phyloP scores from a whole-genome alignment of 2,113 vertebrate genomes.

The Sphaerodactylus townsendi region DNA sequence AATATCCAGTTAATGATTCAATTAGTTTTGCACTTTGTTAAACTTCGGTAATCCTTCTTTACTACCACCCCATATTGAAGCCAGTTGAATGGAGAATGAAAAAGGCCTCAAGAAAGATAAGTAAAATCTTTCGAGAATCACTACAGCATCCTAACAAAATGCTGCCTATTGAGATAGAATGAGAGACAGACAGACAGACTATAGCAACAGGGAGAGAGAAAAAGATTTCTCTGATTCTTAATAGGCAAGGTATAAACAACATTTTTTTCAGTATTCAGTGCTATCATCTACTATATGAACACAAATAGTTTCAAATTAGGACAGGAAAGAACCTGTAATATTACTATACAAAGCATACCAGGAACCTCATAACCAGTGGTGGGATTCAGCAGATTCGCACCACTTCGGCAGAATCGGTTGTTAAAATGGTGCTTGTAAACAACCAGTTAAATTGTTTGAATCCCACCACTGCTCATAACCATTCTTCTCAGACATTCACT shows the following conservation, averaged over 20 bases:
- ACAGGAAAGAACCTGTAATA: not conserved
- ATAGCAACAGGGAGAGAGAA: not conserved
- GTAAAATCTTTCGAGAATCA: conserved; percentile 55
- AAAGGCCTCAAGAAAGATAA: conserved; percentile 55
- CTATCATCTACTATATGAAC: conserved; percentile 27
- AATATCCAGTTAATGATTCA: conserved; percentile 84
- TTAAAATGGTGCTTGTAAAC: no score
- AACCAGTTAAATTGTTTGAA: no score
- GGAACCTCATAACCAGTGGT: not conserved
- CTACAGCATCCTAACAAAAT: conserved; percentile 50
- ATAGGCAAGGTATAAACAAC: conserved; percentile 26
- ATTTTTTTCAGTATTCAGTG: conserved; percentile 20
- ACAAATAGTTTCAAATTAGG: conserved; percentile 16
- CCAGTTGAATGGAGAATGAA: conserved; percentile 67
- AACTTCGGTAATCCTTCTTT: conserved; percentile 82
- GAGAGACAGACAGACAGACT: not conserved
- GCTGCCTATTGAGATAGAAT: conserved; percentile 13
- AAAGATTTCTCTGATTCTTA: conserved; percentile 51
- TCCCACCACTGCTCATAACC: no score
- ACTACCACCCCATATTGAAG: conserved; percentile 59
- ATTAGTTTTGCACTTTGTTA: conserved; percentile 80
- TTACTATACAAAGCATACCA: not conserved
- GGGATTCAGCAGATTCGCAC: no score
- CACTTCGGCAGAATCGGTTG: no score
- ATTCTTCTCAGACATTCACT: not conserved